Evolutionary conservation across 2,888 invertebrate genomes (phyloP).

Genomic region (Piscicola geometra): DNA sequence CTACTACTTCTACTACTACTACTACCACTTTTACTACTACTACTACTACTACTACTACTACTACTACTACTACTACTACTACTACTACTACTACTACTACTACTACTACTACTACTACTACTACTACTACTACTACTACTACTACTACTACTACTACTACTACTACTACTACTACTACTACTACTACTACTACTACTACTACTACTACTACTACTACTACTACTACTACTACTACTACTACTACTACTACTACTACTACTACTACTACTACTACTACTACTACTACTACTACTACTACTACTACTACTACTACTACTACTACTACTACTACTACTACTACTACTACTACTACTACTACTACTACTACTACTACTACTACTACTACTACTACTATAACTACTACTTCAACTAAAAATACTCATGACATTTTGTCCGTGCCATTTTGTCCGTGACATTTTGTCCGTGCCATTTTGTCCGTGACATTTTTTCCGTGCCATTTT

Average conservation of each 20-base stretch:
- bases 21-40: constrained; percentile 1
- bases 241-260: constrained; percentile 7
- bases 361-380: constrained; percentile 7
- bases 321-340: constrained; percentile 12
- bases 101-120: constrained; percentile 12
- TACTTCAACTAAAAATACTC: not conserved
- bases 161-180: constrained; percentile 12
- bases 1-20: constrained; percentile 10
- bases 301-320: constrained; percentile 12
- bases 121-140: constrained; percentile 12
- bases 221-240: constrained; percentile 7
- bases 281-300: constrained; percentile 12
- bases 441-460: too few relatives aligned
- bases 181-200: constrained; percentile 12
- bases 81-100: constrained; percentile 10
- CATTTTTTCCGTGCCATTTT: too few relatives aligned
- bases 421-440: too few relatives aligned
- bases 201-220: constrained; percentile 10
- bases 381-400: constrained; percentile 7
- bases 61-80: constrained; percentile 7
- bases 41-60: constrained; percentile 10
- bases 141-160: constrained; percentile 7
- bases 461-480: too few relatives aligned
- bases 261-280: constrained; percentile 1
- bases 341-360: constrained; percentile 10